Base-by-base conservation (phyloP, 2,888 invertebrate genomes). In the Parasteatoda lunata region DNA sequence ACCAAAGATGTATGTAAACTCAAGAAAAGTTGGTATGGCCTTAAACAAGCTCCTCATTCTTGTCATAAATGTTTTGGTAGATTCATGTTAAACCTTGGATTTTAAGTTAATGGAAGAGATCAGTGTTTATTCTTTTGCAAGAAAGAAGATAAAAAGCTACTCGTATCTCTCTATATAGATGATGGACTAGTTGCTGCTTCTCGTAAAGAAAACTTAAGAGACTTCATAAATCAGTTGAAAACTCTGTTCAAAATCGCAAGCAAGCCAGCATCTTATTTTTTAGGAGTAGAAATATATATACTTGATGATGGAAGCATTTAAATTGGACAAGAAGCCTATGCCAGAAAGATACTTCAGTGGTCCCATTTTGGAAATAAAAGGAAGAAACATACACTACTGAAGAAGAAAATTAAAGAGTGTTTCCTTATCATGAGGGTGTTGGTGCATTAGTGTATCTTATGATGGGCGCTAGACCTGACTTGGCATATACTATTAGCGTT, bases 41-140 rank as follows among this genome's bases (percentile, higher is more conserved):
- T 89, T 8, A 75, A 76, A 54, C 88, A 89, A 76, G 78, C 89
- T 45, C 66, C 88, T 30, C 48, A 77, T 7, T 83, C 77, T 9
- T 88, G 79, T 84, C 66, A 84, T 59, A 72, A 79, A 45, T 80
- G 77, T 48, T 72, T 89, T 30, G 84, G 45, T 64, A 65, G 71
- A 47, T 77, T 82, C 0, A 30, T 70, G 64, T 15, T 52, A n/a
- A 49, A 83, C 45, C 49, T 73, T 71, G 70, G 72, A n/a, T 82
- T 89, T 15, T 76, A 72, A 45, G 15, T 52, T 8, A 84, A 77
- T 77, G 64, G 77, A 54, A 81, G 77, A 48, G 77, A 88, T 72
- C 49, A 71, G 6, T 83, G 72, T 71, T 47, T 88, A 30, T 76
- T 51, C 30, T 65, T 76, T 49, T 13, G 15, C n/a, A 0, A 76